Conservation (phyloP, 2,797 vertebrate genomes). For the Mallotus villosus region DNA sequence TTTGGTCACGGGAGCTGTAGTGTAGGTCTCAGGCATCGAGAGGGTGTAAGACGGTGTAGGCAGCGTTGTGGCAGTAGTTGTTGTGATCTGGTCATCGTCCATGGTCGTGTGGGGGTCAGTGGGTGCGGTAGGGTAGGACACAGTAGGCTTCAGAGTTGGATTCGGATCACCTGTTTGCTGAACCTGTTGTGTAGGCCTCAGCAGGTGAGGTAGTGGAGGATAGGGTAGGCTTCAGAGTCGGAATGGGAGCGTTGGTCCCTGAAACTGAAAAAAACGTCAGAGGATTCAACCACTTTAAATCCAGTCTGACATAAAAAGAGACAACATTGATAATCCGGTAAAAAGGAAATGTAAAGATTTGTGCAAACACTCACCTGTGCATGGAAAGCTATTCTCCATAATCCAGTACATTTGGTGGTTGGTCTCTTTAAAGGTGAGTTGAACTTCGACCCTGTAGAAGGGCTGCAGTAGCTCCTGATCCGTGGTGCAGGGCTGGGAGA, state of each 20-base stretch:
- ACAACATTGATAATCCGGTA: background rate
- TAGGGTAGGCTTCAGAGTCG: background rate
- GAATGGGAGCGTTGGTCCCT: background rate
- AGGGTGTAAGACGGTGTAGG: no score
- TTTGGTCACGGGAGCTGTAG: no score
- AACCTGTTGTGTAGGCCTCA: background rate
- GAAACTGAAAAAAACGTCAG: background rate
- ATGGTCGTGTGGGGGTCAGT: no score
- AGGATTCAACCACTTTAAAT: background rate
- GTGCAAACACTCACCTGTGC: slow-evolving; percentile 63
- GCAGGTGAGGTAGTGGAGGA: slow-evolving; percentile 22
- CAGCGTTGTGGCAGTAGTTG: no score
- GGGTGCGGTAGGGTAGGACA: no score
- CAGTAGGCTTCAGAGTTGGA: no score
- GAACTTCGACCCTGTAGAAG: slow-evolving; percentile 69
- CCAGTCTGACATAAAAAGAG: background rate
- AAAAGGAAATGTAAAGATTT: background rate
- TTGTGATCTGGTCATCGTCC: no score
- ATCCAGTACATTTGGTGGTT: slow-evolving; percentile 72
- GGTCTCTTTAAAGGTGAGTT: slow-evolving; percentile 72
- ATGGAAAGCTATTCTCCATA: slow-evolving; percentile 72
- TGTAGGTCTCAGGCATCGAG: no score
- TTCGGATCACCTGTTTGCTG: background rate
- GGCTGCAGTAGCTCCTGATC: slow-evolving; percentile 51
- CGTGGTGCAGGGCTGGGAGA: slow-evolving; percentile 52